Evolutionary conservation across 2,797 vertebrate species (phyloP), one percentile per base, ranked within the genome.

Genomic region (Parambassis ranga): DNA sequence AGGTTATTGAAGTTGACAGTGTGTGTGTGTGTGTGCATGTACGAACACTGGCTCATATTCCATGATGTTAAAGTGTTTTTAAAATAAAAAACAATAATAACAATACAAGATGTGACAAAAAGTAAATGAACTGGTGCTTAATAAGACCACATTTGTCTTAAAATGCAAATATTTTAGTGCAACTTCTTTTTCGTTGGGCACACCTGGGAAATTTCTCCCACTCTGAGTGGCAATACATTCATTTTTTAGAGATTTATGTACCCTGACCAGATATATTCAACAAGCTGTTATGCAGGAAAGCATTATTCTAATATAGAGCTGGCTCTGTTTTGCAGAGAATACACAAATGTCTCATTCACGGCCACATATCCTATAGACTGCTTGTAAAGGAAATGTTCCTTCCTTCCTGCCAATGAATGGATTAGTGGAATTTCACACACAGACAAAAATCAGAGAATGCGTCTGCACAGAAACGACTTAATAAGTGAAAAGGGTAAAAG

Each of bases 401-500:
- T 65, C 53, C 24, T 65, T 55, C 72, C 26, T 56, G 26, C 43
- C 5, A 41, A 72, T 84, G 52, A 86, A 86, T 57, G 51, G 70
- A 71, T 71, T 66, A 32, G 24, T 77, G 48, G 52, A 82, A 84
- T 67, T 75, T 66, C 65, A 75, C 67, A 82, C 10, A 24, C 8
- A 46, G 30, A 60, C 28, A 71, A 41, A 61, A 62, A 42, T 71
- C 61, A 42, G 14, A 23, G 53, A 81, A 74, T 59, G 43, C 52
- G 9, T 66, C 28, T 7, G 43, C 32, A 49, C 23, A 53, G 63
- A 75, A 81, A 65, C 39, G 38, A 68, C 58, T 71, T 81, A 64
- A 52, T 60, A 70, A 78, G 62, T 69, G 56, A 62, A 77, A 80
- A 85, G 78, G 78, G 71, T 74, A 81, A 63, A 71, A 65, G 19